Conservation (phyloP, 1,140 invertebrate genomes). For the Helicorthomorpha holstii region DNA sequence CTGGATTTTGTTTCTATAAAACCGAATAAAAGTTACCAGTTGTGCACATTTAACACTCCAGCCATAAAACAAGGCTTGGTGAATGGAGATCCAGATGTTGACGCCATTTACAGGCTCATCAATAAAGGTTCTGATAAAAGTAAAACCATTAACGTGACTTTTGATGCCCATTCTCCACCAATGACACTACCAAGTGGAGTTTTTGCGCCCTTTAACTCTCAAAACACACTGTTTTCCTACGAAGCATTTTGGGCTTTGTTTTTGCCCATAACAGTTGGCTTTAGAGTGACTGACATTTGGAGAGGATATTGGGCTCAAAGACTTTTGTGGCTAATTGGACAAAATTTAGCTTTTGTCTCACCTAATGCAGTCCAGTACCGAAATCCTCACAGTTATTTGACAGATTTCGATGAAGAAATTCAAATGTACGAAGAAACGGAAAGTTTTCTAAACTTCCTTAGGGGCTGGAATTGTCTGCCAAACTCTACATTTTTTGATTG, state of each 20-base stretch:
- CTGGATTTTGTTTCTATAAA: not conserved
- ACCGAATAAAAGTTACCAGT: not conserved
- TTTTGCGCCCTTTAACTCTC: constrained; percentile 19
- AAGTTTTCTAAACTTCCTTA: constrained; percentile 12
- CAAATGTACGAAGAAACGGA: constrained; percentile 14
- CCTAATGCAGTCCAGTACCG: constrained; percentile 15
- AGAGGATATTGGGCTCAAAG: constrained; percentile 21
- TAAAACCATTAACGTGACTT: too few species aligned
- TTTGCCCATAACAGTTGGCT: not conserved
- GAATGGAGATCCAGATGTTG: not conserved
- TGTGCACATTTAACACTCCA: not conserved
- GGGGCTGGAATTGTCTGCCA: constrained; percentile 14
- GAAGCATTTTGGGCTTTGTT: constrained; percentile 13
- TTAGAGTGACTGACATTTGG: constrained; percentile 19
- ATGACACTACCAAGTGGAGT: constrained; percentile 18
- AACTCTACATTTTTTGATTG: constrained; percentile 13
- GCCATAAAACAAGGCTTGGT: not conserved
- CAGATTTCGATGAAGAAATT: constrained; percentile 15
- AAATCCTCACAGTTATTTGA: constrained; percentile 14
- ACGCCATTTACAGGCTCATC: not conserved
- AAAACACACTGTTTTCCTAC: constrained; percentile 18
- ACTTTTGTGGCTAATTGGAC: constrained; percentile 18
- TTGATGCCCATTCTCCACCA: too few species aligned
- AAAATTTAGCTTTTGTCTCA: constrained; percentile 15
- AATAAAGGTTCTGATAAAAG: not conserved